Conservation (phyloP, 2,888 invertebrate species). For the Mycogona germanica region DNA sequence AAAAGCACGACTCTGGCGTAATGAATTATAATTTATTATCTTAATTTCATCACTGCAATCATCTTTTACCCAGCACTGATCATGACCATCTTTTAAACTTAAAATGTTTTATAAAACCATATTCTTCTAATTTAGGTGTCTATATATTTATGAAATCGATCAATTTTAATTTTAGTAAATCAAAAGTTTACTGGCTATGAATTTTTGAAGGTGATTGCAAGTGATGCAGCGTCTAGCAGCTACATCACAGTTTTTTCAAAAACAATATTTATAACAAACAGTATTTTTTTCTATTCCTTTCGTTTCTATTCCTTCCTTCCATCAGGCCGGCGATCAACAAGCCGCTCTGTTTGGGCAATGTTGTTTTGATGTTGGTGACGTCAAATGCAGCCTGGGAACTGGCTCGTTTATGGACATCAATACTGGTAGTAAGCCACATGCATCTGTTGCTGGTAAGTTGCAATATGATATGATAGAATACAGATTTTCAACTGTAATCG, state of each 20-base stretch:
- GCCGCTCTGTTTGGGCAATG: constrained; percentile 81
- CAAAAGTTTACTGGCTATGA: no score
- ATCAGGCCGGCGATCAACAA: constrained; percentile 72
- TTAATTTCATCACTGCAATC: no score
- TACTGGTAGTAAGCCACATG: constrained; percentile 60
- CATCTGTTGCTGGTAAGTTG: constrained; percentile 54
- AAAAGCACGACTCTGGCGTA: no score
- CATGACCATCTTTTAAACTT: no score
- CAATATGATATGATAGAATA: not conserved
- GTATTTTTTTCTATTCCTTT: not conserved
- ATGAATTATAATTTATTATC: no score
- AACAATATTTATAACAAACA: not conserved
- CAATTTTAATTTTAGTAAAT: no score
- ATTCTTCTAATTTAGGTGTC: no score
- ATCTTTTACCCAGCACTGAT: no score
- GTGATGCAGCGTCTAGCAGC: no score
- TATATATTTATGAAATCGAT: no score
- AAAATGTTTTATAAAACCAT: no score
- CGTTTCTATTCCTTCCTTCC: constrained; percentile 1
- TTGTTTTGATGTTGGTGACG: constrained; percentile 60
- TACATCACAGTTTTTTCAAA: not conserved
- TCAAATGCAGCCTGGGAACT: constrained; percentile 83
- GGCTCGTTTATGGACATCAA: constrained; percentile 81
- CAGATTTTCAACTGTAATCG: not conserved
- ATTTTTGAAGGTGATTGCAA: no score